Evolutionary conservation across 2,797 vertebrate species (phyloP), one percentile per base, ranked within the genome.

Genomic region (Gallinago nigripennis): DNA sequence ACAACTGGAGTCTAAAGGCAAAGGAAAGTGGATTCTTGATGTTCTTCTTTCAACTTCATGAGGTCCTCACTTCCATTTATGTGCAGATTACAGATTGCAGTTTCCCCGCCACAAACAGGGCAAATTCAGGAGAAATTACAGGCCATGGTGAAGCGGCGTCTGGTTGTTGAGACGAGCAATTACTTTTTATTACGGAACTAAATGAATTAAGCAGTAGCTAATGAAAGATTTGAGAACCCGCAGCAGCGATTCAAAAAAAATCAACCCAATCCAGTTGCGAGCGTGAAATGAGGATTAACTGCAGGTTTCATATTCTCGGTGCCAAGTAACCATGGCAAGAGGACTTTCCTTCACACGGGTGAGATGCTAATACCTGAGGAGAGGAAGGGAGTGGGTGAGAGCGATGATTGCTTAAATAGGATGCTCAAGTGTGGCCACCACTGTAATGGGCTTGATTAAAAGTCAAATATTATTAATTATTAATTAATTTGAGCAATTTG

Each of bases 1-100:
- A 35, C 1, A 4, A 39, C 33, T 16, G 2, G 10, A 48, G 54
- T 45, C 45, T 31, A 3, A 68, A 75, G 12, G 4, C 0, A 0
- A 19, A 39, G 13, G 33, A 28, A 63, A 43, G 24, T 0, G 15
- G 35, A 33, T 70, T 83, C 39, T 21, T 35, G 2, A 0, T 0
- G 2, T 11, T n/a, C 66, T 53, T 35, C n/a, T 13, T 27, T 27
- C 2, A 1, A n/a, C 66, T 65, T 35, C 8, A 6, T 4, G 45
- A 50, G 28, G 24, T 24, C 18, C 5, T 19, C 28, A 1, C 25
- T 50, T 28, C 45, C 12, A 9, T 39, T 68, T 46, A 9, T 27
- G 65, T 2, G 23, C 17, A 6, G 37, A 57, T 14, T 19, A 17
- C 8, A 28, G n/a, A 14, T 83, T 84, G 43, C 24, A 39, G 77